Conservation (phyloP, 2,113 vertebrate species). For the Plotosus lineatus region DNA sequence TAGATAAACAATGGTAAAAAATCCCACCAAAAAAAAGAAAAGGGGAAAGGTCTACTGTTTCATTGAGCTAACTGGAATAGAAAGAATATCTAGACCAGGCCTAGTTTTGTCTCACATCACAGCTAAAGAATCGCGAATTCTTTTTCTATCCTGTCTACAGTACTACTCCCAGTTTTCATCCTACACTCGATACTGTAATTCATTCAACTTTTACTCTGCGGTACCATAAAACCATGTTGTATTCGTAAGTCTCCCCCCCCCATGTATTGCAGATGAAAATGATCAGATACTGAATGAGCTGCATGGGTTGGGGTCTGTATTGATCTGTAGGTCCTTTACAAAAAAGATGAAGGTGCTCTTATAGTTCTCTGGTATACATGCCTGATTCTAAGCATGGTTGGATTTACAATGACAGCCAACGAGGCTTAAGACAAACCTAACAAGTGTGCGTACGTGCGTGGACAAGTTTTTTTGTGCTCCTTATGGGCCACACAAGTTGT, state of each 20-base stretch:
- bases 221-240: neutral
- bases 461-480: neutral
- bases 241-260: neutral
- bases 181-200: neutral
- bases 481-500: constrained; percentile 4
- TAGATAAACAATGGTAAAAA: no score
- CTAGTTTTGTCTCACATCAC: neutral
- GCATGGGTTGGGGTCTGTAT: neutral
- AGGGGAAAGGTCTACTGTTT: no score
- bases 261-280: constrained; percentile 5
- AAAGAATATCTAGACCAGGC: neutral
- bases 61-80: neutral
- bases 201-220: constrained; percentile 3
- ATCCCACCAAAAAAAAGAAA: no score
- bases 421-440: neutral
- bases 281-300: neutral
- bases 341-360: neutral
- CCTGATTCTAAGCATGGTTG: neutral
- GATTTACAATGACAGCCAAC: neutral
- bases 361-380: neutral
- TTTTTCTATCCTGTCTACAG: neutral
- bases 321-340: neutral
- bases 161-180: neutral
- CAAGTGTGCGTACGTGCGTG: neutral
- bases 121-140: neutral